Percentiles rank a stretch among this genome's conserved stretches.
phyloP scores from a whole-genome alignment of 2,888 invertebrate genomes.

The Tinea pellionella region DNA sequence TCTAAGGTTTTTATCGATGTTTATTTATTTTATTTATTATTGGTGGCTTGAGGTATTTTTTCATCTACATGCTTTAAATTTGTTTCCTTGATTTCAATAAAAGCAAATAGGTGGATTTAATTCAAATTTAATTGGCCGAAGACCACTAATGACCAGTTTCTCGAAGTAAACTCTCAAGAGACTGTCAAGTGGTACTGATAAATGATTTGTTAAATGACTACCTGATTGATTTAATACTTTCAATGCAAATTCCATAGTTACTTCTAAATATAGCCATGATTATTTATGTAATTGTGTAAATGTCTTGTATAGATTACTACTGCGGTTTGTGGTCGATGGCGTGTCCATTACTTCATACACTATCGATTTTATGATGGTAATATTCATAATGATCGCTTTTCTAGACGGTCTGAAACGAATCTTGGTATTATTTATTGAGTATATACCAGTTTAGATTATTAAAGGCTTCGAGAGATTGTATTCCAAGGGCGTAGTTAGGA shows the following conservation, averaged over 20 bases:
- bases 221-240: not conserved
- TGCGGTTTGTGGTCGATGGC: not conserved
- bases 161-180: not conserved
- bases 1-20: too few species aligned
- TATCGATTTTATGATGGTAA: not conserved
- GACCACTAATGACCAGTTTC: not conserved
- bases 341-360: not conserved
- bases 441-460: too few species aligned
- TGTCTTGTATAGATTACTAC: not conserved
- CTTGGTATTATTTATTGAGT: too few species aligned
- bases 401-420: too few species aligned
- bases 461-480: too few species aligned
- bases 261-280: too few species aligned
- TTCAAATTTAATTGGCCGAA: not conserved
- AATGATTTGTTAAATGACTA: not conserved
- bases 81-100: not conserved
- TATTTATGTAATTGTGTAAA: not conserved
- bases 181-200: not conserved
- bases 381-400: too few species aligned
- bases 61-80: too few species aligned
- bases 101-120: not conserved
- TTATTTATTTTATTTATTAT: too few species aligned
- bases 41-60: too few species aligned
- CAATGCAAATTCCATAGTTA: not conserved
- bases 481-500: too few species aligned